Evolutionary conservation across 2,888 invertebrate species (phyloP), one percentile per base, ranked within the genome.

Genomic region (Prenolepis imparis): DNA sequence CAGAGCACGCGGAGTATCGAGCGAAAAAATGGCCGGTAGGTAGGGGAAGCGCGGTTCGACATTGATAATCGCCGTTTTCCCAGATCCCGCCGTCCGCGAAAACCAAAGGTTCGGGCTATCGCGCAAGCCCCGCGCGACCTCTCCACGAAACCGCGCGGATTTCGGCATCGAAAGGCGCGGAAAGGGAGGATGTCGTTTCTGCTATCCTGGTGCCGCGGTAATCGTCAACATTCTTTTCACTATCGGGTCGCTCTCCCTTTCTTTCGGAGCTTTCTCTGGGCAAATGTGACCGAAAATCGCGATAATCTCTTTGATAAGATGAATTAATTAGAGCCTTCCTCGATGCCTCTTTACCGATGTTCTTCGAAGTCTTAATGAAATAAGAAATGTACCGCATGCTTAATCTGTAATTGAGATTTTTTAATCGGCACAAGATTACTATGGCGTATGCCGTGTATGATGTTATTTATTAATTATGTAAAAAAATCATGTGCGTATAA

Each of bases 131-230:
- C n/a, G n/a, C 21, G 39, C 21, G 39, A 18, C 18, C 44, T n/a
- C 8, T 9, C 18, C 21, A n/a, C 41, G 39, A n/a, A n/a, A n/a
- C n/a, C n/a, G n/a, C 68, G 78, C 21, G 72, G 32, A 72, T 80
- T 72, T 72, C 72, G 67, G 67, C 32, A 28, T 15, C 3, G 66
- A n/a, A n/a, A n/a, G 59, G 3, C 66, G 61, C 61, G 68, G 74
- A 78, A 82, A 82, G 68, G 36, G 44, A 52, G 52, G 73, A 84
- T 83, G 63, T 75, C 88, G 86, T 89, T 93, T 91, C 92, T 94
- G 93, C 84, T 89, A 90, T 88, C 94, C 93, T 94, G 93, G 85
- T 94, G 91, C 87, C 68, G 80, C 82, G 89, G 89, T 90, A 87
- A 89, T 90, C 88, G 86, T 82, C 83, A 86, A 90, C 93, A 93